Evolutionary conservation across 2,113 vertebrate genomes (phyloP), one percentile per base, ranked within the genome.

Genomic region (Poeciliopsis turrubarensis): DNA sequence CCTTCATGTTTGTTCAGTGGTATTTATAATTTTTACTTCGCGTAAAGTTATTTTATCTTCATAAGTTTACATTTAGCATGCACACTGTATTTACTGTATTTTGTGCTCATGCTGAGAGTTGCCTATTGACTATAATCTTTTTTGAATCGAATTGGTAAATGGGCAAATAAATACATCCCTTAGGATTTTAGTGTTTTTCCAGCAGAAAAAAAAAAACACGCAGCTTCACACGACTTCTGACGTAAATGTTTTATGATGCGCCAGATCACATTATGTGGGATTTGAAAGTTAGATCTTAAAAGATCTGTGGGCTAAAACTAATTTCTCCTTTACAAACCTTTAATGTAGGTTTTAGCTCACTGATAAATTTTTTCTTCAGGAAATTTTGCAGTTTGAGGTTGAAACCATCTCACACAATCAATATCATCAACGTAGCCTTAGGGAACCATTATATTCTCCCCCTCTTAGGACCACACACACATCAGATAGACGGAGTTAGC

Each of bases 401-500:
- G 3, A 29, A 54, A 19, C 29, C 27, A 29, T 6, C 9, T 68
- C 41, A 14, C 15, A 29, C 39, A 9, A 29, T 44, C 9, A 54
- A 54, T 68, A 54, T 31, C 17, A 31, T 31, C 7, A 51, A 17
- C 25, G 31, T 30, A 68, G 29, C 27, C 41, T 39, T 27, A 44
- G 27, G 5, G 41, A 41, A 9, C 17, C 25, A 67, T 44, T 61
- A 13, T 44, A 19, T 41, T 47, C 11, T 26, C 31, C 15, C 15
- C 1, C 11, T 75, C 41, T 32, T 14, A 61, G 66, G 51, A 41
- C n/a, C 31, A 34, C 10, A 70, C 10, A 65, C 32, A 15, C 12
- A 65, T 26, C 75, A 78, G 60, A 57, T n/a, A 77, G 61, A 77
- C 29, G 27, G 27, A 72, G 39, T 60, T 65, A 62, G 22, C 26